Conservation (phyloP, 1,140 invertebrate genomes). For the Pygmarrhopalites habei region DNA sequence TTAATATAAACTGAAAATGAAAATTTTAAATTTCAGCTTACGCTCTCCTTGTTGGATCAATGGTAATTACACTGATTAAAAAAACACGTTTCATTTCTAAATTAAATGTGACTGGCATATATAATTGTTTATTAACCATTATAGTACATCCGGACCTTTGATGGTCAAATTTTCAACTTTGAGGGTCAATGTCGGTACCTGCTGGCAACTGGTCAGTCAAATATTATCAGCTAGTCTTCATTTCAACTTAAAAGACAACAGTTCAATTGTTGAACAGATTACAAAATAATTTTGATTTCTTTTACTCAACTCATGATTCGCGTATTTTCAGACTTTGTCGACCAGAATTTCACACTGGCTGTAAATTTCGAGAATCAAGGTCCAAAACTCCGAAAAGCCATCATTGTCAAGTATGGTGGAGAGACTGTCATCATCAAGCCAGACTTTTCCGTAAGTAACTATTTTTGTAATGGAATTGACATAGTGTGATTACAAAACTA, state of each 20-base stretch:
- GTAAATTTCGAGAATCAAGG: constrained; percentile 54
- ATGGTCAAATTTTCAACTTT: constrained; percentile 67
- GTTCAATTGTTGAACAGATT: too few species aligned
- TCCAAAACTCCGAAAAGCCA: constrained; percentile 43
- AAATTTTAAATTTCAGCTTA: too few species aligned
- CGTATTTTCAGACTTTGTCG: constrained; percentile 75
- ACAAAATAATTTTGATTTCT: too few species aligned
- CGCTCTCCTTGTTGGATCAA: too few species aligned
- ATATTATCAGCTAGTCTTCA: too few species aligned
- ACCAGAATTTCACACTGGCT: constrained; percentile 68
- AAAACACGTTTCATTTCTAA: too few species aligned
- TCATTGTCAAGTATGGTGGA: constrained; percentile 50
- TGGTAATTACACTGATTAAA: too few species aligned
- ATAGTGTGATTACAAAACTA: not conserved
- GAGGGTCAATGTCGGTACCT: constrained; percentile 75
- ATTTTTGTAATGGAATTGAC: not conserved
- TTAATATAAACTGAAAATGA: too few species aligned
- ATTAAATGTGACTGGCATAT: too few species aligned
- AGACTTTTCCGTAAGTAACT: constrained; percentile 43
- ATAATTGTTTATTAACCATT: not conserved
- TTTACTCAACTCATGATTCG: too few species aligned
- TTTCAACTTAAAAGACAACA: too few species aligned
- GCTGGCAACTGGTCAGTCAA: constrained; percentile 63
- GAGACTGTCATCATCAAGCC: constrained; percentile 54
- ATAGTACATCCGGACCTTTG: constrained; percentile 43